Evolutionary conservation across 2,888 invertebrate species (phyloP), one percentile per base, ranked within the genome.

Genomic region (Drosophila siamana): DNA sequence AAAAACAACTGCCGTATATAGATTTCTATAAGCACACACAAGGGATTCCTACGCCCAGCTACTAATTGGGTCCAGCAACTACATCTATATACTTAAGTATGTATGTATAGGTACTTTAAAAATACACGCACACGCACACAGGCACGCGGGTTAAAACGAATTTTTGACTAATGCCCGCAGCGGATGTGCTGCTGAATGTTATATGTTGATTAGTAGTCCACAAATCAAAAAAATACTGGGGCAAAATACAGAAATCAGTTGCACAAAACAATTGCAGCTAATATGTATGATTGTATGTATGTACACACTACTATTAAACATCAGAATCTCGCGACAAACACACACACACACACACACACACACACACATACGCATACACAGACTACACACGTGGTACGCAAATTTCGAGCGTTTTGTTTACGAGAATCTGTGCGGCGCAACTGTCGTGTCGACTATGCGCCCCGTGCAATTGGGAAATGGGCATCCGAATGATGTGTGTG

Each of bases 311-410:
- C 33, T 47, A 62, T 55, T 9, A 61, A 22, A 38, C 8, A 33
- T 47, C 33, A 43, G 33, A n/a, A n/a, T 33, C 62, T 16, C 48
- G 16, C 55, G 15, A 26, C n/a, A n/a, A n/a, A n/a, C n/a, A 30
- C 28, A 52, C 33, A 57, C 15, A 26, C 7, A 24, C 24, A 24
- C 6, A 4, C 24, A 24, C 6, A 24, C 24, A 51, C 26, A 47
- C 19, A 41, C 11, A 61, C 50, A 41, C 19, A 61, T 46, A 50
- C 48, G 57, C 68, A 44, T 57, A 55, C 44, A 63, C 24, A 54
- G 50, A 51, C 66, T 68, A 80, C 85, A 86, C 83, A 83, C 83
- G 83, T 83, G 83, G 83, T 88, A 80, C 64, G 69, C 67, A 70
- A 80, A 88, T 80, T 84, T 69, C 46, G 57, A 83, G 77, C 80